Evolutionary conservation across 2,797 vertebrate genomes (phyloP).

Genomic region (Rhynchotus rufescens): DNA sequence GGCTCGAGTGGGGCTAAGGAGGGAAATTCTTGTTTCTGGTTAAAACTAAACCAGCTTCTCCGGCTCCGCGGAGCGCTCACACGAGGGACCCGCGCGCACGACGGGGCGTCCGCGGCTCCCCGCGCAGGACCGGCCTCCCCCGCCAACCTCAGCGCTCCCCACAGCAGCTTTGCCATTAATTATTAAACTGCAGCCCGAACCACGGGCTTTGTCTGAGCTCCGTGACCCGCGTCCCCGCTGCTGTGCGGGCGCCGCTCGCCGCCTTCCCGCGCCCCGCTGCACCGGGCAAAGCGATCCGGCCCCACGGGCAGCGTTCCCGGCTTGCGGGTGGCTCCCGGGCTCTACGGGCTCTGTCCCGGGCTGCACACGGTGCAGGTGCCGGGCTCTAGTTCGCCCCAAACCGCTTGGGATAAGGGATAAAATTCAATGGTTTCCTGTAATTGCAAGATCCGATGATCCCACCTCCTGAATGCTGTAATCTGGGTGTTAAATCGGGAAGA

Average conservation of each 20-base stretch:
- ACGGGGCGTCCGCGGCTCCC: not conserved
- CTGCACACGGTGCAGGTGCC: accelerated
- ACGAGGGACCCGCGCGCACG: too few species aligned
- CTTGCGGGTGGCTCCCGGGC: not conserved
- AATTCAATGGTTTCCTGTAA: accelerated
- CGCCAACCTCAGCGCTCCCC: not conserved
- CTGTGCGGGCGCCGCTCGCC: accelerated
- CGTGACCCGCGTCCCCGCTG: too few species aligned
- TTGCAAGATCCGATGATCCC: accelerated
- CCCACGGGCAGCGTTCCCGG: accelerated
- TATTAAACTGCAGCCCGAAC: not conserved
- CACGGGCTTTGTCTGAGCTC: not conserved
- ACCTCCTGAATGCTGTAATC: accelerated
- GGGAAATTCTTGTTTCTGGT: not conserved
- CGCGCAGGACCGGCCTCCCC: not conserved
- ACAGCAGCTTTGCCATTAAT: not conserved
- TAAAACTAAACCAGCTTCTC: not conserved
- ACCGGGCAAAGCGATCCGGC: too few species aligned
- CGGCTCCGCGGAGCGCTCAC: too few species aligned
- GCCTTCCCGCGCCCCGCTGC: not conserved
- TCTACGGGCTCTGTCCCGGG: too few species aligned
- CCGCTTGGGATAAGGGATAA: not conserved
- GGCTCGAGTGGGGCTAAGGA: too few species aligned
- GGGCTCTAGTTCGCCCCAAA: accelerated
- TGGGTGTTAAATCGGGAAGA: not conserved